Conservation (phyloP, 2,797 vertebrate species). For the Rhincodon typus region DNA sequence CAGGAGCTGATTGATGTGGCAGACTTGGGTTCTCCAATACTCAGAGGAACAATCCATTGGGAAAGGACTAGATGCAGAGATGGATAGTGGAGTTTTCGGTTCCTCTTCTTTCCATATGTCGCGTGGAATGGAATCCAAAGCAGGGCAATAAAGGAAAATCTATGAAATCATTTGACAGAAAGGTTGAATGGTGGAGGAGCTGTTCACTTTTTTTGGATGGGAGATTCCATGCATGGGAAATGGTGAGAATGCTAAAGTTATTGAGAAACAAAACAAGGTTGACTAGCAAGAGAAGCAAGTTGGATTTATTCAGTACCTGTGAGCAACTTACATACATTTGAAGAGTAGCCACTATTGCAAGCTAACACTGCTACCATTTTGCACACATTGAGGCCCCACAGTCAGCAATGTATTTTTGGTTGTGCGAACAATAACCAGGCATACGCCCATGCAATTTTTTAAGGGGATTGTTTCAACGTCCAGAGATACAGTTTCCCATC, state of each 20-base stretch:
- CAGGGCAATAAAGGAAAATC: no score
- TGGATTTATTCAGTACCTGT: background rate
- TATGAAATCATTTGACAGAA: no score
- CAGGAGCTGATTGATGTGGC: background rate
- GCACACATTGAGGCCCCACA: background rate
- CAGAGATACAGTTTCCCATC: background rate
- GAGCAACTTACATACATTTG: background rate
- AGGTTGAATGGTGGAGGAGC: background rate
- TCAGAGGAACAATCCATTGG: background rate
- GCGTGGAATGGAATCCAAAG: no score
- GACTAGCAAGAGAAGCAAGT: background rate
- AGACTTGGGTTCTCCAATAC: background rate
- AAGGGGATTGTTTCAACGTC: background rate
- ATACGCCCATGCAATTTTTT: background rate
- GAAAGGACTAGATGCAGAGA: background rate
- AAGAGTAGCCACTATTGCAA: background rate
- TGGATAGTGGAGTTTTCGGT: background rate
- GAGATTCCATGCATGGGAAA: no score
- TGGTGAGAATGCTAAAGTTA: background rate
- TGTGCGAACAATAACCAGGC: background rate
- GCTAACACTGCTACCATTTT: background rate
- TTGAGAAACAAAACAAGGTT: background rate
- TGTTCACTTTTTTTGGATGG: background rate
- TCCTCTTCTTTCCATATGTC: no score
- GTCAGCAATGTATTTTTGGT: background rate